These are phyloP conservation scores for Synodontis membranacea DNA, from an alignment of 2,113 vertebrate species.

Conservation along the genomic window DNA sequence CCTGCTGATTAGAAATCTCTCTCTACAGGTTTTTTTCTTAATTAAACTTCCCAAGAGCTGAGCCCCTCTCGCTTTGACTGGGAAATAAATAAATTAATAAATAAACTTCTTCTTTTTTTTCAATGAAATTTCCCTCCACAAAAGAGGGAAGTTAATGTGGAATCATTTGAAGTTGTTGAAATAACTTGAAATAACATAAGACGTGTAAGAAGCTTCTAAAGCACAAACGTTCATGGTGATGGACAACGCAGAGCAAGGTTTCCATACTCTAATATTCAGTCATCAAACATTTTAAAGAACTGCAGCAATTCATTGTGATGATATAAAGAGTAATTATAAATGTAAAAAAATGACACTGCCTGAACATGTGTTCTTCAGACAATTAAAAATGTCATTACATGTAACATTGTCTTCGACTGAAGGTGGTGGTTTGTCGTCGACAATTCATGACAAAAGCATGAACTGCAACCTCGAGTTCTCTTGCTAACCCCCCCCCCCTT, in stretches of 20 bases:
- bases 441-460: constrained; percentile 42
- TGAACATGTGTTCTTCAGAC: constrained; percentile 17
- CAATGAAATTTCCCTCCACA: constrained; percentile 18
- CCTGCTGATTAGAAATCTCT: constrained; percentile 77
- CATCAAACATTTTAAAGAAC: constrained; percentile 10
- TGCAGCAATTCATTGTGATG: constrained; percentile 23
- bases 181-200: constrained; percentile 37
- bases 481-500: constrained; percentile 26
- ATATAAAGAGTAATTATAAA: constrained; percentile 32
- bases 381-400: constrained; percentile 44
- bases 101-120: constrained; percentile 19
- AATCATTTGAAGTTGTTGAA: constrained; percentile 35
- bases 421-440: constrained; percentile 34
- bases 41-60: constrained; percentile 77
- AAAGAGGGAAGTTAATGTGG: constrained; percentile 17
- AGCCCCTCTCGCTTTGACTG: constrained; percentile 50
- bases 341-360: constrained; percentile 25
- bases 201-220: constrained; percentile 8
- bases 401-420: constrained; percentile 20
- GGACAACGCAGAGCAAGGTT: not conserved
- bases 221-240: not conserved
- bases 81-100: constrained; percentile 33
- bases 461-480: constrained; percentile 37
- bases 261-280: not conserved
- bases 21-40: constrained; percentile 80